Conservation (phyloP, 2,113 vertebrate species). For the Silurus asotus region DNA sequence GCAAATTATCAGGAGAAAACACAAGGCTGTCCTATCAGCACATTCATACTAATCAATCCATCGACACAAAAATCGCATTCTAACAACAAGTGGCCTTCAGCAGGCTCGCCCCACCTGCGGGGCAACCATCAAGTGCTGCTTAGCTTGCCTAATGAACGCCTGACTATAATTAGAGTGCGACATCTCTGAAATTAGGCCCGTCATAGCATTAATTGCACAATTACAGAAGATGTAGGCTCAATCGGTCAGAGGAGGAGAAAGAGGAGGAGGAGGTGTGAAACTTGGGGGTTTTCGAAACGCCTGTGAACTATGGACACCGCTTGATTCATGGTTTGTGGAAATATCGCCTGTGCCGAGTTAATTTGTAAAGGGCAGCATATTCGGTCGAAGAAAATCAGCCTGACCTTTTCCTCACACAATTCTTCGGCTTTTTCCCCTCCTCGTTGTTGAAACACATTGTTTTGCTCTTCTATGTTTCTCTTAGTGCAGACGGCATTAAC, state of each 20-base stretch:
- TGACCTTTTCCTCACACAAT: constrained; percentile 76
- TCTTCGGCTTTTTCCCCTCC: constrained; percentile 55
- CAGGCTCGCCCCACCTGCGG: constrained; percentile 63
- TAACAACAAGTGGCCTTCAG: constrained; percentile 68
- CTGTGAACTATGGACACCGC: constrained; percentile 71
- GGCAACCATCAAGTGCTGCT: constrained; percentile 62
- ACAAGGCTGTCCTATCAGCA: constrained; percentile 72
- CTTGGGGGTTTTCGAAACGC: constrained; percentile 42
- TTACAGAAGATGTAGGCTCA: constrained; percentile 73
- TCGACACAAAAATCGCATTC: constrained; percentile 64
- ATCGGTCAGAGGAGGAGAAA: constrained; percentile 4
- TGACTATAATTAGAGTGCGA: constrained; percentile 74
- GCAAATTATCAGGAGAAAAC: constrained; percentile 74
- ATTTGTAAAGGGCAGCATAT: constrained; percentile 82
- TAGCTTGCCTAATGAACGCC: constrained; percentile 72
- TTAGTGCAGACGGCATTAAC: constrained; percentile 57
- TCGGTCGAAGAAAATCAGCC: constrained; percentile 77
- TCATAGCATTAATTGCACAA: constrained; percentile 78
- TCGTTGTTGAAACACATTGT: constrained; percentile 44
- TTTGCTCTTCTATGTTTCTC: constrained; percentile 32
- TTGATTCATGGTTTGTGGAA: constrained; percentile 79
- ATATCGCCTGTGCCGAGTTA: constrained; percentile 77
- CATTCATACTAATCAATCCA: constrained; percentile 74
- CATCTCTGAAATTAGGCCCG: constrained; percentile 76
- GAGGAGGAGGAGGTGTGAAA: constrained; percentile 26